A percentile compares a stretch with the other conserved stretches of the same genome.
phyloP scores from a whole-genome alignment of 1,140 invertebrate species.

The Caerostris darwini region DNA sequence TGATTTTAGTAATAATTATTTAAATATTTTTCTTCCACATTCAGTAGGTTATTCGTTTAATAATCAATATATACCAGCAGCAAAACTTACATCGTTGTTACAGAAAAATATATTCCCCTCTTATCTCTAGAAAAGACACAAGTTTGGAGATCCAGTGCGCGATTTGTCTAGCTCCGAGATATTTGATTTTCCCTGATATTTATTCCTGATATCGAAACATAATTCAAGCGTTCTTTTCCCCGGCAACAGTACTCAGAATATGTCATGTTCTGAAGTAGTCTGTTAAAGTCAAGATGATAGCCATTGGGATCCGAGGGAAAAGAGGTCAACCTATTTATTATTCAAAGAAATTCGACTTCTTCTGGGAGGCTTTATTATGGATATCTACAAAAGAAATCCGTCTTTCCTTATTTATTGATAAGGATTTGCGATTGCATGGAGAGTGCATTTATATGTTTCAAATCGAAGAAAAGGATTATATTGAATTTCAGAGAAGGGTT shows the following conservation, averaged over 20 bases:
- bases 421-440: not conserved
- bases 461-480: not conserved
- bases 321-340: slow-evolving; percentile 24
- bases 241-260: not conserved
- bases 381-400: not conserved
- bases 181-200: not conserved
- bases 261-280: not conserved
- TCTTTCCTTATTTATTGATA: slow-evolving; percentile 18
- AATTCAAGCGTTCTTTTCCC: not conserved
- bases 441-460: not conserved
- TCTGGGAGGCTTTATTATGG: not conserved
- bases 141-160: not conserved
- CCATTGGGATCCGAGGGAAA: not conserved
- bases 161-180: not conserved
- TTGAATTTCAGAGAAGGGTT: not conserved
- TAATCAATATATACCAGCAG: too few relatives aligned
- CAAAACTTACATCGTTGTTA: not conserved
- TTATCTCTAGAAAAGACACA: not conserved
- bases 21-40: too few relatives aligned
- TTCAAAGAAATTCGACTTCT: slow-evolving; percentile 12
- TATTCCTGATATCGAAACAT: not conserved
- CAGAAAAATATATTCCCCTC: not conserved
- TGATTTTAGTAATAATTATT: too few relatives aligned
- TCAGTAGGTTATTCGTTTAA: too few relatives aligned
- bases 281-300: not conserved